phyloP scores from a whole-genome alignment of 2,888 invertebrate genomes.

The Agrotis puta region DNA sequence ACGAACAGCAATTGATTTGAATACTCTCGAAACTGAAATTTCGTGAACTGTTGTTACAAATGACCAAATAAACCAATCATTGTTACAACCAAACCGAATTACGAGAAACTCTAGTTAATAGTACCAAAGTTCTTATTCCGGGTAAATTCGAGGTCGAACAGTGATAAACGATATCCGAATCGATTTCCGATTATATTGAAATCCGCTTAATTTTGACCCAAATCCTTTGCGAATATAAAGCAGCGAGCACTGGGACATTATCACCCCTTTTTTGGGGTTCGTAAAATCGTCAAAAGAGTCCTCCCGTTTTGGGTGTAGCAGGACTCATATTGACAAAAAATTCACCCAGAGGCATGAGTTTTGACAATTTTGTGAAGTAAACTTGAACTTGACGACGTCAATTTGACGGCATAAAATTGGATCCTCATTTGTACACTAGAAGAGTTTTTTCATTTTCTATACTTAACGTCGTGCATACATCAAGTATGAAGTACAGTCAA shows the following conservation, averaged over 20 bases:
- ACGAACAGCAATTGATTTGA: not conserved
- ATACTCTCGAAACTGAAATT: not conserved
- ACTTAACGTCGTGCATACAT: too few relatives aligned
- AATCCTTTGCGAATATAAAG: conserved; percentile 58
- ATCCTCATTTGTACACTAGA: too few relatives aligned
- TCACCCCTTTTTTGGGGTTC: not conserved
- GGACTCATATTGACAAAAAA: too few relatives aligned
- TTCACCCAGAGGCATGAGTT: too few relatives aligned
- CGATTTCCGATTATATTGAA: conserved; percentile 67
- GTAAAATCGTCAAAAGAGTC: too few relatives aligned
- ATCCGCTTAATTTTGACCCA: conserved; percentile 64
- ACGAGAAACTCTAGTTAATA: conserved; percentile 35
- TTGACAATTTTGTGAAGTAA: too few relatives aligned
- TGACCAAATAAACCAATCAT: conserved; percentile 4
- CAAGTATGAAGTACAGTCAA: too few relatives aligned
- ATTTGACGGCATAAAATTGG: too few relatives aligned
- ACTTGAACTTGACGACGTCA: too few relatives aligned
- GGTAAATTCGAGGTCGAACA: conserved; percentile 37
- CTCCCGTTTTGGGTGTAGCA: too few relatives aligned
- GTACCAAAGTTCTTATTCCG: conserved; percentile 27
- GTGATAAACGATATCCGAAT: conserved; percentile 67
- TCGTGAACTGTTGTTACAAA: not conserved
- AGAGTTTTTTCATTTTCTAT: too few relatives aligned
- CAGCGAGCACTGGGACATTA: conserved; percentile 37
- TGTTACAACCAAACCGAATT: conserved; percentile 34